Evolutionary conservation across 2,113 vertebrate species (phyloP), one percentile per base, ranked within the genome.

Genomic region (Cyphomyrus plagiostoma): DNA sequence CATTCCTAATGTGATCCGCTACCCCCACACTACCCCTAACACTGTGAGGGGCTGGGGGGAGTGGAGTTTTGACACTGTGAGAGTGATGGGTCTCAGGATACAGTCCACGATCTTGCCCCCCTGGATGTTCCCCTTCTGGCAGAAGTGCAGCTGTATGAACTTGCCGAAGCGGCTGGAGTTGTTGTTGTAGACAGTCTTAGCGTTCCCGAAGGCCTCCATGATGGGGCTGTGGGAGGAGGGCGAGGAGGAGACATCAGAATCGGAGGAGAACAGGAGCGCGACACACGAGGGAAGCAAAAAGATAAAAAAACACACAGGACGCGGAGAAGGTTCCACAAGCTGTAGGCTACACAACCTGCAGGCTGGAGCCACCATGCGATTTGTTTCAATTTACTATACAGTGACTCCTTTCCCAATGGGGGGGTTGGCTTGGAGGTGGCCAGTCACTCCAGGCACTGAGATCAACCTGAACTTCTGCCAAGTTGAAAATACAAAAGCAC

Each of bases 91-190:
- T 49, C 50, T 26, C 83, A 98, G 97, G 98, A 99, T 99, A 99
- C 98, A 99, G 95, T 99, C 98, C 87, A 98, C 94, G 87, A 99
- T 98, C n/a, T 95, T 95, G 91, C 98, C 98, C 86, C 98, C 98
- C 95, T 98, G 97, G 95, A 99, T 99, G 93, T 99, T 99, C 74
- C 98, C 98, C 90, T 97, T 97, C 93, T 98, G 97, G 92, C 97
- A 96, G 94, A 99, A 97, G 92, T 97, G 97, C 92, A 99, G 96
- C 94, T 99, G 98, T 90, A 99, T 95, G 9, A 99, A 99, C 95
- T 99, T 99, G 93, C 98, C 98, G 6, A 99, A 99, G 90, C 98
- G 98, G 92, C 98, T 99, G 5, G 98, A 99, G 96, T 99, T 99
- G 97, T 97, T 99, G 96, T 99, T 99, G 96, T 99, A 97, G 92